A percentile compares a stretch with the other conserved stretches of the same genome.
phyloP scores from a whole-genome alignment of 2,888 invertebrate species.

The Caenorhabditis imperialis region DNA sequence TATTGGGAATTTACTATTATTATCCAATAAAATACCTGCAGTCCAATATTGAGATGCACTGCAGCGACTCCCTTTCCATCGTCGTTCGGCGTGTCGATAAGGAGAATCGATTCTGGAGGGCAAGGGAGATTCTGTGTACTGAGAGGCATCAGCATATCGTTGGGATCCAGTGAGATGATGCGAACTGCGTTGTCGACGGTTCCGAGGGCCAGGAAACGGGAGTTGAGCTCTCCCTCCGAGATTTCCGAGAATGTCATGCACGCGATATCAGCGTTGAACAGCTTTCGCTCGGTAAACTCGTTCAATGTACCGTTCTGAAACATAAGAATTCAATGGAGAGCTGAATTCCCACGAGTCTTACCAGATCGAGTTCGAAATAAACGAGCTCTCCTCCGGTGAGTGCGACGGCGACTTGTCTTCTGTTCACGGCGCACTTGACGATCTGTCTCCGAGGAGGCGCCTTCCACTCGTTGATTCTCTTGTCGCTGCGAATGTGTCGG shows the following conservation, averaged over 20 bases:
- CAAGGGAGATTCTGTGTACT: slow-evolving; percentile 86
- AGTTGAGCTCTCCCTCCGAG: slow-evolving; percentile 92
- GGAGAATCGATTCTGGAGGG: slow-evolving; percentile 94
- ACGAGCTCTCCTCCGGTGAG: slow-evolving; percentile 96
- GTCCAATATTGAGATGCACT: slow-evolving; percentile 88
- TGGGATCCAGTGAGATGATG: slow-evolving; percentile 95
- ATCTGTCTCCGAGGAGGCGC: slow-evolving; percentile 97
- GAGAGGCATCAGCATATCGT: slow-evolving; percentile 91
- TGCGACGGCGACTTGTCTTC: slow-evolving; percentile 97
- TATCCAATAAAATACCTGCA: slow-evolving; percentile 81
- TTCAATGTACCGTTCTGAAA: slow-evolving; percentile 93
- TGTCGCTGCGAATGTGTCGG: slow-evolving; percentile 96
- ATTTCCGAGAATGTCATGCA: slow-evolving; percentile 98
- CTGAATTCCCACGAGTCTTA: slow-evolving; percentile 83
- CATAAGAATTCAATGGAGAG: neutral
- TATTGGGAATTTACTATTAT: too few species aligned
- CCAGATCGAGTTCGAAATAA: slow-evolving; percentile 99
- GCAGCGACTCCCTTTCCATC: slow-evolving; percentile 70
- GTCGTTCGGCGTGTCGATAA: slow-evolving; percentile 85
- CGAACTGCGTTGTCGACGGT: slow-evolving; percentile 95
- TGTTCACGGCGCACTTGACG: slow-evolving; percentile 97
- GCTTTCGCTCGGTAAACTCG: slow-evolving; percentile 96
- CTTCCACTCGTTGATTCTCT: slow-evolving; percentile 99
- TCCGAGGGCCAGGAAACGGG: slow-evolving; percentile 81
- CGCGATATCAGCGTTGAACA: slow-evolving; percentile 92